Percentiles rank a stretch among this genome's conserved stretches.
Conservation (phyloP, 2,797 vertebrate species). For the Spinus pinus region DNA sequence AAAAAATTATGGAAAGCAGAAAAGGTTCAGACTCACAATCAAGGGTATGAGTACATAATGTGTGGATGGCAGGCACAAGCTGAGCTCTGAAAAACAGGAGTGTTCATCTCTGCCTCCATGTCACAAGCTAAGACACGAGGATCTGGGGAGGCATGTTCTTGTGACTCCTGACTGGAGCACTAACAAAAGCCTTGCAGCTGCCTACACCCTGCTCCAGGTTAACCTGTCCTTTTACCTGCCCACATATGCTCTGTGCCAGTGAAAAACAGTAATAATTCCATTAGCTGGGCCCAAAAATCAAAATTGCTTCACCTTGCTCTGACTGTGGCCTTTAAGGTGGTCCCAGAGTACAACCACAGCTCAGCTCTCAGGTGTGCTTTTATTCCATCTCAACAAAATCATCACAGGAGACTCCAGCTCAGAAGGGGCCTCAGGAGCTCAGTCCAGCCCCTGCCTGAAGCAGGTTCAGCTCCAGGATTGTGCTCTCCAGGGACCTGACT, state of each 20-base stretch:
- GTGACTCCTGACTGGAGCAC: rapidly evolving
- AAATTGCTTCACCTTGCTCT: neutral
- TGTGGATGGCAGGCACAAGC: neutral
- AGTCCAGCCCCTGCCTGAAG: neutral
- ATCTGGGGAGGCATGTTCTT: neutral
- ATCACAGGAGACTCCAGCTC: neutral
- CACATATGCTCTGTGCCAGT: neutral
- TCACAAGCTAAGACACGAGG: neutral
- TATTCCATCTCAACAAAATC: neutral
- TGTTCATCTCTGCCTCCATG: neutral
- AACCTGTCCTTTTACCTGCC: neutral
- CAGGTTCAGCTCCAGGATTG: neutral
- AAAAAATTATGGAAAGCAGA: neutral
- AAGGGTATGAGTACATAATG: neutral
- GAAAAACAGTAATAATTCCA: neutral
- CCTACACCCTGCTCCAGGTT: neutral
- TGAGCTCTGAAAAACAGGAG: neutral
- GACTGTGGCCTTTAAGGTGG: neutral
- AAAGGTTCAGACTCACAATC: neutral
- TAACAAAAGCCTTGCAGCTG: neutral
- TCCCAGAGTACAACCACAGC: neutral
- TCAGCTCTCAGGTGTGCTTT: rapidly evolving
- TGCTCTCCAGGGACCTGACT: neutral
- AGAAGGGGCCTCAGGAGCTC: neutral
- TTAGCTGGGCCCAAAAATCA: neutral